phyloP scores from a whole-genome alignment of 2,888 invertebrate genomes.

The Cryptus armator region DNA sequence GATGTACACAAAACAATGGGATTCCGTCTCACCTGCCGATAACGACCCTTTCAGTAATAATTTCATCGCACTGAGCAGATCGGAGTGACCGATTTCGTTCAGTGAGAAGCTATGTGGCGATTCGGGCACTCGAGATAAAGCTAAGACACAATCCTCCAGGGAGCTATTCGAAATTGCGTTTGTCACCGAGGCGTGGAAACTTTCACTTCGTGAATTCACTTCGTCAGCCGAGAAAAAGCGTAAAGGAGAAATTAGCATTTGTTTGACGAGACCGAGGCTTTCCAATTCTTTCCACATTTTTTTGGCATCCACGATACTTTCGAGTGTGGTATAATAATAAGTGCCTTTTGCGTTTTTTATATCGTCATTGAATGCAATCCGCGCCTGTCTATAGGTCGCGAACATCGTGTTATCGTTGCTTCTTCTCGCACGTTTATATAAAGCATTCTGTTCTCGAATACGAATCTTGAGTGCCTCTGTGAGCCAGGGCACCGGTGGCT shows the following conservation, averaged over 20 bases:
- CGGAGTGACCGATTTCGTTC: no score
- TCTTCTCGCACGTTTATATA: background rate
- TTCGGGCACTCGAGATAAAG: no score
- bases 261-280: no score
- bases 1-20: no score
- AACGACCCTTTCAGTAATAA: no score
- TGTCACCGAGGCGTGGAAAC: background rate
- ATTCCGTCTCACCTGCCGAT: no score
- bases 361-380: background rate
- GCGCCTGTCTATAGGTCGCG: background rate
- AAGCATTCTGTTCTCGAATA: background rate
- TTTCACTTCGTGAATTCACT: no score
- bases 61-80: no score
- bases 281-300: background rate
- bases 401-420: background rate
- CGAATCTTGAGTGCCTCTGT: background rate
- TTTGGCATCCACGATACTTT: background rate
- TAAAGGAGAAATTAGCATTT: no score
- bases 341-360: background rate
- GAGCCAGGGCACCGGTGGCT: background rate
- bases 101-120: no score
- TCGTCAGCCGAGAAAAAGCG: background rate
- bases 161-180: background rate
- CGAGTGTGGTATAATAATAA: background rate
- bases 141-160: background rate